Conservation (phyloP, 2,113 vertebrate species). For the Leucopsar rothschildi region DNA sequence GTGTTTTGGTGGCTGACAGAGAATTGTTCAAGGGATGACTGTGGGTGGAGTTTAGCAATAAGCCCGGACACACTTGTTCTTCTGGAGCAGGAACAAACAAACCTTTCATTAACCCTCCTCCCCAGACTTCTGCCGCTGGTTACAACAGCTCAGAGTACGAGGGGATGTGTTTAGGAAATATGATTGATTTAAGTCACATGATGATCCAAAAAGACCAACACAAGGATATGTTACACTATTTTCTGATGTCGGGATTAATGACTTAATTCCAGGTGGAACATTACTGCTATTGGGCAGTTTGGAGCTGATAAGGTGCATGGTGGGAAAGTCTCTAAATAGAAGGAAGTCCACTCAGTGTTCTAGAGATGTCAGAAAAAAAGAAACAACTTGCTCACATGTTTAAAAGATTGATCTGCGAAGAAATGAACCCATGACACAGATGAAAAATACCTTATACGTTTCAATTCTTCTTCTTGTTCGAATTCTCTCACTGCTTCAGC, state of each 20-base stretch:
- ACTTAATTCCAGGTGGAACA: neutral
- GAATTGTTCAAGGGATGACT: neutral
- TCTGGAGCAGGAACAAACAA: neutral
- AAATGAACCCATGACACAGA: fast-evolving
- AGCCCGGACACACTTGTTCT: neutral
- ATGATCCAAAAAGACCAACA: neutral
- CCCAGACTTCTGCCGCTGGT: neutral
- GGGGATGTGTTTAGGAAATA: neutral
- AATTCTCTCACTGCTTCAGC: conserved; percentile 61
- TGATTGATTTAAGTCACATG: neutral
- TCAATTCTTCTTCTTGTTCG: conserved; percentile 71
- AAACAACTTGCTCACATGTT: neutral
- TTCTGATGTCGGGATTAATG: neutral
- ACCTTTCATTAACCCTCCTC: neutral
- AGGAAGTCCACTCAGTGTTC: neutral
- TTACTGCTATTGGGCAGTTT: neutral
- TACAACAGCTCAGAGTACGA: neutral
- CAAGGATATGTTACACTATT: neutral
- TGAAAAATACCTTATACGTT: conserved; percentile 57
- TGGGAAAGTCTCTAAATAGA: neutral
- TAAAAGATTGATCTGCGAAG: neutral
- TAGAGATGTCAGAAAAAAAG: neutral
- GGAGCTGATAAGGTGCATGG: neutral
- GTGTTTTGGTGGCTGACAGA: fast-evolving
- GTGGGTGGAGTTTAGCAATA: neutral